Percentiles rank a stretch among this genome's conserved stretches.
phyloP scores from a whole-genome alignment of 2,797 vertebrate species.

The Cercopithecus mitis region DNA sequence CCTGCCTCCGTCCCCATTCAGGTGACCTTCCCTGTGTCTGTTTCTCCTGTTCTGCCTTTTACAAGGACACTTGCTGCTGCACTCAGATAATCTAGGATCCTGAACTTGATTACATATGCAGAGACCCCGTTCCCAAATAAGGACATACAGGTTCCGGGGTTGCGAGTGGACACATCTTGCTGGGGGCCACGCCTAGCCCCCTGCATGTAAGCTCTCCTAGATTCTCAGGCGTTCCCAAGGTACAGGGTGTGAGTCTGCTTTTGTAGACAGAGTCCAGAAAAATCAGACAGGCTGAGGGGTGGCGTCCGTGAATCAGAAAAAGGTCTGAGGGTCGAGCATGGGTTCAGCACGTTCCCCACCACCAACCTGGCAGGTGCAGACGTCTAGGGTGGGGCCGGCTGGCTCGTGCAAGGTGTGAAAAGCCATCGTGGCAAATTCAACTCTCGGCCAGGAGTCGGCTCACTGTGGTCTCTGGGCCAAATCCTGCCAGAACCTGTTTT shows the following conservation, averaged over 20 bases:
- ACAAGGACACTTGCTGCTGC: too few species aligned
- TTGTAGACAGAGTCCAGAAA: background rate
- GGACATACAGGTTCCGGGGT: background rate
- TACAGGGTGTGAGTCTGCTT: background rate
- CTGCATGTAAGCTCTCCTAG: rapidly evolving
- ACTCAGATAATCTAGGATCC: background rate
- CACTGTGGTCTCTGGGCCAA: background rate
- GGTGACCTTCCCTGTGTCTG: background rate
- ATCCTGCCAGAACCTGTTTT: rapidly evolving
- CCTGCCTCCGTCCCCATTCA: background rate
- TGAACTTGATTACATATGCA: background rate
- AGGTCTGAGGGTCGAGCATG: background rate
- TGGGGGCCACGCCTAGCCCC: background rate
- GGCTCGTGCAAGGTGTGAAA: background rate
- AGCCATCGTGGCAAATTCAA: rapidly evolving
- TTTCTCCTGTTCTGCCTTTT: rapidly evolving
- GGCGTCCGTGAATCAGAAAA: too few species aligned
- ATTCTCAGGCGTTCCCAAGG: background rate
- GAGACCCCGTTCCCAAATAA: background rate
- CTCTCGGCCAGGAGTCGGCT: rapidly evolving
- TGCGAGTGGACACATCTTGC: background rate
- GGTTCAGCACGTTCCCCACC: background rate
- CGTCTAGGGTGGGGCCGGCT: rapidly evolving
- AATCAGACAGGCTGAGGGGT: rapidly evolving
- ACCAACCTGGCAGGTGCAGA: too few species aligned